A percentile compares a stretch with the other conserved stretches of the same genome.
Conservation (phyloP, 2,797 vertebrate genomes). For the Fistularia tabacaria region DNA sequence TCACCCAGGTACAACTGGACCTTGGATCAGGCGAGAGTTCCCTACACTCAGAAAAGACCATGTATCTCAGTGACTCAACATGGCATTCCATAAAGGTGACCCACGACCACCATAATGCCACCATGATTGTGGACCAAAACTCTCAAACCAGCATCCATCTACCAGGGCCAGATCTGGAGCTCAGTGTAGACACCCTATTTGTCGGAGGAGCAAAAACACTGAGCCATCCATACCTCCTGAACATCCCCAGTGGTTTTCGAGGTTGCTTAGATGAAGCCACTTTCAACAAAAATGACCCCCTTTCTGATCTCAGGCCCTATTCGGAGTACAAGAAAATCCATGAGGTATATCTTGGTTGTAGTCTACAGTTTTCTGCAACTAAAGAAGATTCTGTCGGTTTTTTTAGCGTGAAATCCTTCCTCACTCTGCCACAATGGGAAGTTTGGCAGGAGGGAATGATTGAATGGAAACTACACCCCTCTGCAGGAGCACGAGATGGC, state of each 20-base stretch:
- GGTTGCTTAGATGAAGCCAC: slow-evolving; percentile 83
- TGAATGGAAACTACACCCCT: slow-evolving; percentile 77
- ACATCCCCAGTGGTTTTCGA: slow-evolving; percentile 66
- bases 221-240: slow-evolving; percentile 65
- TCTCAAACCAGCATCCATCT: slow-evolving; percentile 63
- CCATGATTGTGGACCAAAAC: slow-evolving; percentile 75
- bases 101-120: slow-evolving; percentile 69
- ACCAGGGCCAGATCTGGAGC: slow-evolving; percentile 71
- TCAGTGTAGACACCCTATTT: slow-evolving; percentile 78
- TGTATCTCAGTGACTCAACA: slow-evolving; percentile 76
- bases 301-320: slow-evolving; percentile 78
- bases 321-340: slow-evolving; percentile 79
- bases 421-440: slow-evolving; percentile 80
- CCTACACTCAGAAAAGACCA: slow-evolving; percentile 72
- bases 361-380: slow-evolving; percentile 82
- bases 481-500: slow-evolving; percentile 63
- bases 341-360: slow-evolving; percentile 86
- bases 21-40: slow-evolving; percentile 75
- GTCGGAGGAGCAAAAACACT: slow-evolving; percentile 75
- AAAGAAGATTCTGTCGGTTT: slow-evolving; percentile 84
- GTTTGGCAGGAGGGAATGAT: slow-evolving; percentile 67
- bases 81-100: slow-evolving; percentile 84
- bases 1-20: slow-evolving; percentile 78
- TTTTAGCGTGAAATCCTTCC: slow-evolving; percentile 85
- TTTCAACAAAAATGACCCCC: slow-evolving; percentile 82